Evolutionary conservation across 1,140 invertebrate species (phyloP).

Genomic region (Sipha flava): DNA sequence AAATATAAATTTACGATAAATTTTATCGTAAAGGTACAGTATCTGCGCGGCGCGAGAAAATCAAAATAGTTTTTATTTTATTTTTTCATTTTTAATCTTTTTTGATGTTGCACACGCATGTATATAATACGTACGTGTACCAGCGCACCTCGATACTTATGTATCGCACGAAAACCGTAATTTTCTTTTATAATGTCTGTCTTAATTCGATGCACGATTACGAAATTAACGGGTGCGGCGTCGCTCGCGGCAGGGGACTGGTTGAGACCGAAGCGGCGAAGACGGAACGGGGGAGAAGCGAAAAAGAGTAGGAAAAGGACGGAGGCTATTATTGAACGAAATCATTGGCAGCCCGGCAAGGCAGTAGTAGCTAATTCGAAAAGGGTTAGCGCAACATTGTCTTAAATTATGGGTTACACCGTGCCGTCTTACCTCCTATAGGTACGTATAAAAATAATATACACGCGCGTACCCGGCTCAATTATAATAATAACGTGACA

Average conservation of each 20-base stretch:
- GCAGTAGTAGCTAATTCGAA: slow-evolving; percentile 24
- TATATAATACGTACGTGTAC: neutral
- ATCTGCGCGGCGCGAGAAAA: neutral
- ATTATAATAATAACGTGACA: slow-evolving; percentile 32
- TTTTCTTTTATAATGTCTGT: slow-evolving; percentile 13
- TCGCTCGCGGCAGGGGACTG: neutral
- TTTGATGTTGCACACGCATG: neutral
- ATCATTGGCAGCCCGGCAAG: slow-evolving; percentile 2
- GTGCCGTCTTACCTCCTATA: neutral
- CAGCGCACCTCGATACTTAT: slow-evolving; percentile 2
- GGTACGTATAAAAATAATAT: no score
- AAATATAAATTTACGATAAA: no score
- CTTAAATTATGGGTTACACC: slow-evolving; percentile 26
- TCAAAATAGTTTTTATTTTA: neutral
- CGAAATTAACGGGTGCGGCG: slow-evolving; percentile 30
- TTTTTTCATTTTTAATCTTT: neutral
- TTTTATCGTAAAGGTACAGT: no score
- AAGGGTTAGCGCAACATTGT: slow-evolving; percentile 27
- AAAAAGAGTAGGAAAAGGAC: neutral
- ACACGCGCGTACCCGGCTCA: neutral
- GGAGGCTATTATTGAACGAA: slow-evolving; percentile 28
- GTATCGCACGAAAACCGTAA: slow-evolving; percentile 18
- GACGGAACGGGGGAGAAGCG: neutral
- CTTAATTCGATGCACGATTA: slow-evolving; percentile 23
- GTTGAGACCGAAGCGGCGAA: neutral